Base-by-base conservation (phyloP, 2,888 invertebrate genomes). In the Dasysyrphus tricinctus region DNA sequence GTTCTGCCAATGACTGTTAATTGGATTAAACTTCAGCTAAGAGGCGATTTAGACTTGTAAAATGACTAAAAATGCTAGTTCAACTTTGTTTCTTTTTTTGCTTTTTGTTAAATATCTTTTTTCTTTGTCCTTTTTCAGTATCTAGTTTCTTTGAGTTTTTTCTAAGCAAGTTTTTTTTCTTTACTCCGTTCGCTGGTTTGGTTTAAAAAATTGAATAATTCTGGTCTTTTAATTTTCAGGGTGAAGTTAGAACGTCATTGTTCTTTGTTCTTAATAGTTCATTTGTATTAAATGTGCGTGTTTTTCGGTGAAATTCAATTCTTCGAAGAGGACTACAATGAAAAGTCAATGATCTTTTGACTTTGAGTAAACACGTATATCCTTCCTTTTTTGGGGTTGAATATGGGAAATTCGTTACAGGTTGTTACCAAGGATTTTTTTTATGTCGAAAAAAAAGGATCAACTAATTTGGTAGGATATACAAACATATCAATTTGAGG, bases 21-120 rank as follows among this genome's bases (percentile, higher is more conserved):
- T 86, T 86, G 86, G 86, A 86, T 86, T 86, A 81, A 86, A 82
- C 59, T 81, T 78, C 11, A 70, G 67, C 44, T 54, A 75, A 86
- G 81, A 82, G 74, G 78, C 75, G 81, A 78, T 86, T 86, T 86
- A 9, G 42, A 29, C 44, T 69, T 47, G 14, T 70, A 74, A 67
- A 77, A 80, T 80, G 76, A 80, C 63, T 79, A 44, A 67, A 54
- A 56, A 69, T 59, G 47, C 37, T 19, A 63, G 44, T 49, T 54
- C 19, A 39, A 49, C n/a, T 39, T 54, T n/a, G n/a, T n/a, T 54
- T 16, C 16, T 42, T 12, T 9, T 12, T 29, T 70, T 42, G 3
- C 42, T 32, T 39, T 24, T 37, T 51, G 47, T 32, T 4, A 7
- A 32, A 32, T 32, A 42, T 37, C 37, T 39, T 12, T 37, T 19